Evolutionary conservation across 2,113 vertebrate genomes (phyloP), one percentile per base, ranked within the genome.

Genomic region (Neotoma lepida): DNA sequence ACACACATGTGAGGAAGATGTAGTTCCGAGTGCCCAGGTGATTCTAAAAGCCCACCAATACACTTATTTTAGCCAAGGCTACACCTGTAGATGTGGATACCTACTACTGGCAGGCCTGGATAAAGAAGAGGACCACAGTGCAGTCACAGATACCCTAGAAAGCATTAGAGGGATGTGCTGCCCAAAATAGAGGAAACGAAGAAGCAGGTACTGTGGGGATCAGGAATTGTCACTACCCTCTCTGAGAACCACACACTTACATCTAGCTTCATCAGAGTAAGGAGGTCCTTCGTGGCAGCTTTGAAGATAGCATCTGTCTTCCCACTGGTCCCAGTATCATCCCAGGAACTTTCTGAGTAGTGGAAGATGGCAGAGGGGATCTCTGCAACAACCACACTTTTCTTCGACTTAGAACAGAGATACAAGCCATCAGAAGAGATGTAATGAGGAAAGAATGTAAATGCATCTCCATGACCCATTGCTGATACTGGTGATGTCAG

Each of bases 211-310:
- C 26, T 12, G 17, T 2, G 49, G 33, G 41, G 30, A 49, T 26
- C 9, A 0, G 30, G 2, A 17, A 18, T 6, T 0, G n/a, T 17
- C 8, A 4, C 33, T 6, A 3, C 9, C 1, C 54, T 30, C 0
- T 58, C 39, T 44, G 24, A 7, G n/a, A 46, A 61, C 56, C 1
- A 51, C 51, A 97, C 35, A 97, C 98, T 98, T 88, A 99, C 99
- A 64, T 99, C 98, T 73, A 99, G 98, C 73, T 99, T 98, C 97
- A 99, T 99, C 97, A 99, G 95, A 71, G 98, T 98, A 12, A 99
- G 98, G 90, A 99, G 98, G 96, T 99, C 99, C 96, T 98, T 99
- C 97, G 99, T 99, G 54, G 99, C 99, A 1, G 99, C 99, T 92
- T 99, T 98, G 14, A 99, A 98, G 49, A 99, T 98, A 90, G 98